These are phyloP conservation scores for Glyphotaelius pellucidus DNA, from an alignment of 2,888 invertebrate species.

Conservation along the genomic window DNA sequence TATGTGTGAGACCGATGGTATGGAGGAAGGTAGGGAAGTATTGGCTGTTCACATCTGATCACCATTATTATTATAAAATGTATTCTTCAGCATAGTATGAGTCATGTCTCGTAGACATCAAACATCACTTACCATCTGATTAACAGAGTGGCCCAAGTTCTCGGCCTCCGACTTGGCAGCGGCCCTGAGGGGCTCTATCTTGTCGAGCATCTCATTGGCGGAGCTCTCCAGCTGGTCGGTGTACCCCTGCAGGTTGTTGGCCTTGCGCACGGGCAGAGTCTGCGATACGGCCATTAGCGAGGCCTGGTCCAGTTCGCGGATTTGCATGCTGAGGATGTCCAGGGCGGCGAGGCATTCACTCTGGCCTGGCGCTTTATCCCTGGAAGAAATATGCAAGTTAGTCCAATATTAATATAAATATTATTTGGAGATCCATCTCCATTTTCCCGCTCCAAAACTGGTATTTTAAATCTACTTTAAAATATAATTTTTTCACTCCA, in stretches of 20 bases:
- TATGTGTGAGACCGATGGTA: too few relatives aligned
- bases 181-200: slow-evolving; percentile 88
- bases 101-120: neutral
- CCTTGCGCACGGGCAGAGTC: slow-evolving; percentile 82
- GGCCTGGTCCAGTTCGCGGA: slow-evolving; percentile 91
- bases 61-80: too few relatives aligned
- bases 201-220: slow-evolving; percentile 88
- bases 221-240: slow-evolving; percentile 89
- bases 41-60: too few relatives aligned
- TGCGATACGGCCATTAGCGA: slow-evolving; percentile 93
- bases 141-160: slow-evolving; percentile 92
- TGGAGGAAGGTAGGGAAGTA: too few relatives aligned
- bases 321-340: slow-evolving; percentile 85
- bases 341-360: slow-evolving; percentile 93
- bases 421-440: neutral
- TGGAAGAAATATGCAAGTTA: slow-evolving; percentile 69
- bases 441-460: neutral
- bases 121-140: slow-evolving; percentile 80
- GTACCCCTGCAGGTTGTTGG: slow-evolving; percentile 85
- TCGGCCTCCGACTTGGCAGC: slow-evolving; percentile 96
- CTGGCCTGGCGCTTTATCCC: slow-evolving; percentile 97
- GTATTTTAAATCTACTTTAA: too few relatives aligned
- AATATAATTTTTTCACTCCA: too few relatives aligned
- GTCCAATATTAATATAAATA: neutral
- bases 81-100: too few relatives aligned